Evolutionary conservation across 2,797 vertebrate species (phyloP), one percentile per base, ranked within the genome.

Genomic region (Knipowitschia caucasica): DNA sequence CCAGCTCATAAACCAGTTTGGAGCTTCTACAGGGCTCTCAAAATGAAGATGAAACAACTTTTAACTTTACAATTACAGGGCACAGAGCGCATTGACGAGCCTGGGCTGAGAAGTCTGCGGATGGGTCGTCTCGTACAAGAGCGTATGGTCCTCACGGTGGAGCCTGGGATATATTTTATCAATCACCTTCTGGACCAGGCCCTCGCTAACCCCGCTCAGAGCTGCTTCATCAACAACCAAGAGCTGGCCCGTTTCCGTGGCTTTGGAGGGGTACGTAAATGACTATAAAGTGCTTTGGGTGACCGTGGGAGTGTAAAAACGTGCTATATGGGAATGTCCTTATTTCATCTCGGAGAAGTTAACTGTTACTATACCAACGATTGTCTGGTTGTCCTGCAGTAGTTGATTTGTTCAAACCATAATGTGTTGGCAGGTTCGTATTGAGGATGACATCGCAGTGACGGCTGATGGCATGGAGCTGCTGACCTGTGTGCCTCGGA

Each of bases 101-200:
- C 95, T 0, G 96, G 95, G 4, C 90, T 99, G 51, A 86, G 61
- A 29, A 96, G 90, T 73, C 88, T 99, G 45, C 90, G 93, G 2
- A 99, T 96, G 0, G 89, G 94, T 0, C 92, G 94, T 2, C 56
- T 35, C 56, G 92, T 98, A 55, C 73, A 89, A 77, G 88, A 89
- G 27, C 87, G 93, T 65, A 99, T 99, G 96, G 96, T 98, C 57
- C 92, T 99, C 59, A 99, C 95, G 0, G 83, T 98, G 21, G 95
- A 98, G 74, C 96, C 96, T 0, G 95, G 96, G 33, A 94, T 98
- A 60, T 98, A 99, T 78, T 98, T 99, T 88, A 98, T 99, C n/a
- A 79, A 94, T 78, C 93, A 85, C 71, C 88, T 98, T 21, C 87
- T 98, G 82, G 90, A 98, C n/a, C 83, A 93, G 53, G 96, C 95